Percentiles rank a stretch among this genome's conserved stretches.
These are phyloP conservation scores for Chloropsis cyanopogon DNA, from an alignment of 2,113 vertebrate genomes.

Conservation along the genomic window DNA sequence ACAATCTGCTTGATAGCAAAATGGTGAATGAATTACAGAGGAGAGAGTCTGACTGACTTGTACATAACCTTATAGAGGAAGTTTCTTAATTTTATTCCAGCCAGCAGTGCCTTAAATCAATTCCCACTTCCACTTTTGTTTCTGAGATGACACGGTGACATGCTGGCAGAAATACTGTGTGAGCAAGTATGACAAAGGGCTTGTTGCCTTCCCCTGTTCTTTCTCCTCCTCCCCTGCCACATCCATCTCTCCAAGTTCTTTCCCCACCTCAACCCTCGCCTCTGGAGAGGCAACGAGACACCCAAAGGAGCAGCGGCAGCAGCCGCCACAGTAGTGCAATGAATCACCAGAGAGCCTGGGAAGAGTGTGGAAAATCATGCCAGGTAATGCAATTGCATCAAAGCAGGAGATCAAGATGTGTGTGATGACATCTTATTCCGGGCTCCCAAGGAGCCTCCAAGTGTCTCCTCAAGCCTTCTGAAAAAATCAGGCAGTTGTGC, in stretches of 20 bases:
- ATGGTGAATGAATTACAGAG: not conserved
- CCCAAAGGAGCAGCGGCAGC: not conserved
- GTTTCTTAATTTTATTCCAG: not conserved
- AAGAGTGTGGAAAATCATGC: not conserved
- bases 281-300: not conserved
- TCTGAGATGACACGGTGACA: accelerated
- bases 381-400: not conserved
- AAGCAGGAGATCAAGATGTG: not conserved
- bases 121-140: not conserved
- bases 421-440: not conserved
- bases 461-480: not conserved
- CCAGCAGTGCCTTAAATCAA: not conserved
- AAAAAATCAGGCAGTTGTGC: not conserved
- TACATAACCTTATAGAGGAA: not conserved
- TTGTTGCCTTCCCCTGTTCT: not conserved
- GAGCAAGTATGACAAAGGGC: not conserved
- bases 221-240: not conserved
- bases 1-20: not conserved
- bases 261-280: not conserved
- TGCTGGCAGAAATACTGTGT: not conserved
- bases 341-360: accelerated
- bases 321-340: not conserved
- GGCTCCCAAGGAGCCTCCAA: not conserved
- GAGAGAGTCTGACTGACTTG: not conserved
- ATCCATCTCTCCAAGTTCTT: not conserved